These are phyloP conservation scores for Pseudomugil gertrudae DNA, from an alignment of 2,797 vertebrate genomes.

Conservation along the genomic window DNA sequence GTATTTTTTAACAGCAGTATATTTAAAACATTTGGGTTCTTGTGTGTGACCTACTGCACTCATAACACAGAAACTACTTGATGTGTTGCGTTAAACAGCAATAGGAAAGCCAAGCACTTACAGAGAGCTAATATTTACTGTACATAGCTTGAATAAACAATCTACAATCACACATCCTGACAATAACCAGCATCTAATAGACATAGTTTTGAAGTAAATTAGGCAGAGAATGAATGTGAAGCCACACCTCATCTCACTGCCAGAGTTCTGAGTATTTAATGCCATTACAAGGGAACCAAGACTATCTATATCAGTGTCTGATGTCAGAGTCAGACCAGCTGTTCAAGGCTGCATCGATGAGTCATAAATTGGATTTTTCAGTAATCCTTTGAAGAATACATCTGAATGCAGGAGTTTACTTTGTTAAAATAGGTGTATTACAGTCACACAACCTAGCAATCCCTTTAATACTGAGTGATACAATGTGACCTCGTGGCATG, in stretches of 20 bases:
- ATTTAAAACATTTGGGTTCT: not conserved
- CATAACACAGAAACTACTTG: not conserved
- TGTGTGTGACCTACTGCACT: constrained; percentile 10
- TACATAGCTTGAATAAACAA: constrained; percentile 50
- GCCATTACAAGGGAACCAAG: constrained; percentile 75
- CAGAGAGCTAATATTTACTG: constrained; percentile 12
- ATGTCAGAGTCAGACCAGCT: constrained; percentile 84
- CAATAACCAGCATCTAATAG: constrained; percentile 63
- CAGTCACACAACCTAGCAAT: constrained; percentile 66
- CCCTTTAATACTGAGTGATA: constrained; percentile 76
- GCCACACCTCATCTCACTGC: constrained; percentile 68
- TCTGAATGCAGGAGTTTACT: constrained; percentile 81
- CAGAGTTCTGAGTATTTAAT: constrained; percentile 73
- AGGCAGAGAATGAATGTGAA: constrained; percentile 62
- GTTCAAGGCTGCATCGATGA: constrained; percentile 74
- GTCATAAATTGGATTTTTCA: constrained; percentile 82
- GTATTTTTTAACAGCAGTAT: constrained; percentile 1
- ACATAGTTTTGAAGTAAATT: constrained; percentile 61
- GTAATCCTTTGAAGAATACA: constrained; percentile 82
- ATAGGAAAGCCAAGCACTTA: constrained; percentile 12
- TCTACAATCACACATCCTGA: constrained; percentile 42
- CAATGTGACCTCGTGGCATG: constrained; percentile 57
- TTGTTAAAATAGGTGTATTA: constrained; percentile 80
- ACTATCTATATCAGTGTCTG: constrained; percentile 84
- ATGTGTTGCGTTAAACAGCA: constrained; percentile 9